Evolutionary conservation across 2,797 vertebrate species (phyloP).

Genomic region (Scomberomorus guttatus): DNA sequence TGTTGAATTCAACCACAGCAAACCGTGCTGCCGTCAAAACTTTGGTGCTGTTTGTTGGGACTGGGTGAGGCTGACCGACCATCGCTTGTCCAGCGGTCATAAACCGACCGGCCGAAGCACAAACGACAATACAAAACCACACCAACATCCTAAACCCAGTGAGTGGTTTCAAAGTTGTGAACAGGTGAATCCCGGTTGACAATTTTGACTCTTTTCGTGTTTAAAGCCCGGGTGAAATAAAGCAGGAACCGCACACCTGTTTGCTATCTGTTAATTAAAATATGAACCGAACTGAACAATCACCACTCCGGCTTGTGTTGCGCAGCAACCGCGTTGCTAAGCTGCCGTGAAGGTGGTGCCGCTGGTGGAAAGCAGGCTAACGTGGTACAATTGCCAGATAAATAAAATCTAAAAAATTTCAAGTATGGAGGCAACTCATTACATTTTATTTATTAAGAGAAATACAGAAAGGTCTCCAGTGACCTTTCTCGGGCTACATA

Average conservation of each 20-base stretch:
- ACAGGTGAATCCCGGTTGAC: no score
- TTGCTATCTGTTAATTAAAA: conserved; percentile 33
- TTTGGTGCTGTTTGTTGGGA: conserved; percentile 10
- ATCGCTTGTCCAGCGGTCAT: not conserved
- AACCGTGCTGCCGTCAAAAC: conserved; percentile 46
- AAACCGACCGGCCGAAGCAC: not conserved
- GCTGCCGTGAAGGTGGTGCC: conserved; percentile 48
- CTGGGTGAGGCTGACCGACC: conserved; percentile 21
- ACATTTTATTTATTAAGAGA: not conserved
- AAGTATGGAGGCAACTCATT: not conserved
- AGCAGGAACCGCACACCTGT: conserved; percentile 44
- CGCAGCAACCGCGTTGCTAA: conserved; percentile 51
- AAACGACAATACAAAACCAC: conserved; percentile 1
- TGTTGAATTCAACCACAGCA: conserved; percentile 57
- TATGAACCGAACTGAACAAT: not conserved
- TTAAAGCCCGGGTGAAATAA: not conserved
- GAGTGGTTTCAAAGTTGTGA: not conserved
- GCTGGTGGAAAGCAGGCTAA: conserved; percentile 21
- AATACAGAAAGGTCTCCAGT: not conserved
- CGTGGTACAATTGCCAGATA: not conserved
- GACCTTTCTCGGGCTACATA: not conserved
- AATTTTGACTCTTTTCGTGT: fast-evolving
- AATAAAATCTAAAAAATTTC: fast-evolving
- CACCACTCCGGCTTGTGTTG: conserved; percentile 26
- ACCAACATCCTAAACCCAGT: conserved; percentile 21